Conservation (phyloP, 2,113 vertebrate genomes). For the Dicaeum eximium region DNA sequence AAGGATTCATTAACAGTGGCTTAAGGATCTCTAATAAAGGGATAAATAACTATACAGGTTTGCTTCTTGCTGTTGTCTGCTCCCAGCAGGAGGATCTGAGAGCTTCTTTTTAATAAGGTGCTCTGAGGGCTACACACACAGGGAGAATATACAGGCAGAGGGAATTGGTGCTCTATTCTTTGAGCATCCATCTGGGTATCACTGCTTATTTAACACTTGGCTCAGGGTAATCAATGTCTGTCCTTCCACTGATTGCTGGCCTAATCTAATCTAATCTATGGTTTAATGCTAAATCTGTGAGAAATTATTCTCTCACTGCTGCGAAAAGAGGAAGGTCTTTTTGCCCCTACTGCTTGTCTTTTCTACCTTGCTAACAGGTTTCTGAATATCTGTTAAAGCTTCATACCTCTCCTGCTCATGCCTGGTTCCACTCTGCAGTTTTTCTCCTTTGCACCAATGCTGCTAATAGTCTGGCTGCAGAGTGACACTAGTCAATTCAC, state of each 20-base stretch:
- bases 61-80: neutral
- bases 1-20: neutral
- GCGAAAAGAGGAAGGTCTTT: neutral
- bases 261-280: constrained; percentile 33
- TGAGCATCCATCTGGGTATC: neutral
- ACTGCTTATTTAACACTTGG: neutral
- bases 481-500: neutral
- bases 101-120: neutral
- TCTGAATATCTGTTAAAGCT: neutral
- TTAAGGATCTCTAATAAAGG: constrained; percentile 16
- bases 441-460: neutral
- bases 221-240: neutral
- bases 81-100: neutral
- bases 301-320: neutral
- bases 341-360: neutral
- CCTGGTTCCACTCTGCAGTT: neutral
- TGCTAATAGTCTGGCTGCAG: neutral
- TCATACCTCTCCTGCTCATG: neutral
- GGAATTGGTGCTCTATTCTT: neutral
- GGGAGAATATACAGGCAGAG: neutral
- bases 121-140: neutral
- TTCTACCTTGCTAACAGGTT: neutral
- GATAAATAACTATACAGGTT: constrained; percentile 1
- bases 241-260: neutral
- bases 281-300: constrained; percentile 18